These are phyloP conservation scores for Neoarius graeffei DNA, from an alignment of 2,113 vertebrate species.

Conservation along the genomic window DNA sequence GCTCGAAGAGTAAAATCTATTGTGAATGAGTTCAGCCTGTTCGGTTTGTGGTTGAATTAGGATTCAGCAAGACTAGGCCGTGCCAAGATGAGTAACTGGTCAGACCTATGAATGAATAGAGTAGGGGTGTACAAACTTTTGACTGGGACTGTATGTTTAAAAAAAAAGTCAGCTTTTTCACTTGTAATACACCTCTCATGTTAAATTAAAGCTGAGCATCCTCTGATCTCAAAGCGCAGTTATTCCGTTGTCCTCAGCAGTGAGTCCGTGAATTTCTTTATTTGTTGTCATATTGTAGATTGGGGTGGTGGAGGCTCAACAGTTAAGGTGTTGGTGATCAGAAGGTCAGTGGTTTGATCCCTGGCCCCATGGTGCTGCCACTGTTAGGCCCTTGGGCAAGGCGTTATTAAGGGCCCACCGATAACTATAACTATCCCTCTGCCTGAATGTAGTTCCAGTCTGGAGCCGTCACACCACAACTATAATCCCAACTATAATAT, in stretches of 20 bases:
- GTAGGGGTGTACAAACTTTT: too few species aligned
- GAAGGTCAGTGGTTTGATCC: too few species aligned
- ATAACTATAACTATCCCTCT: too few species aligned
- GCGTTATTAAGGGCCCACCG: too few species aligned
- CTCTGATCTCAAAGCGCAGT: neutral
- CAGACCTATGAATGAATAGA: neutral
- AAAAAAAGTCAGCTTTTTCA: neutral
- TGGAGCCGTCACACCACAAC: too few species aligned
- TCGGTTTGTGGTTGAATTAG: neutral
- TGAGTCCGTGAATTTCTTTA: neutral
- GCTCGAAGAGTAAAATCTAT: neutral
- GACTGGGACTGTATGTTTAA: too few species aligned
- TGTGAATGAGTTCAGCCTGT: neutral
- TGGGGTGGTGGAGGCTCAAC: too few species aligned
- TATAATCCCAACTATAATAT: too few species aligned
- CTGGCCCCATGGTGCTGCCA: too few species aligned
- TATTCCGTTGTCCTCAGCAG: neutral
- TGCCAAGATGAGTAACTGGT: neutral
- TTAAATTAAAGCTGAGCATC: neutral
- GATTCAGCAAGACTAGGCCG: neutral
- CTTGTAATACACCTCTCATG: neutral
- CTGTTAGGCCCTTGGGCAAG: too few species aligned
- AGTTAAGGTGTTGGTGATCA: too few species aligned
- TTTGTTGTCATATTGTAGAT: neutral
- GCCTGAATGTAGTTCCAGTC: too few species aligned